Conservation (phyloP, 2,797 vertebrate species). For the Chromis chromis region DNA sequence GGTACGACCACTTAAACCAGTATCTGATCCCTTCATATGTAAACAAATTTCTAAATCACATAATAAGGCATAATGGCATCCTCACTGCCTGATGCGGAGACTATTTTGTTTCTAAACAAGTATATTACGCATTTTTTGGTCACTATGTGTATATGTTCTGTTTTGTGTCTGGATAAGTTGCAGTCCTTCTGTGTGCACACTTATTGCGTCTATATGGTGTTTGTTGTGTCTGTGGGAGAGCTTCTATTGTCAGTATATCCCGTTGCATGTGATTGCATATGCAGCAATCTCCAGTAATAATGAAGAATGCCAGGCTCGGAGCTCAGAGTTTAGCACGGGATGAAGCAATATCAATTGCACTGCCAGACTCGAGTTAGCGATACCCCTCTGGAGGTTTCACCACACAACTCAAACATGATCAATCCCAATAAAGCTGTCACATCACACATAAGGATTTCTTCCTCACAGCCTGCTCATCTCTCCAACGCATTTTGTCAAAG, state of each 20-base stretch:
- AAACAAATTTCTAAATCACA: slow-evolving; percentile 57
- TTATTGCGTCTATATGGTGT: slow-evolving; percentile 4
- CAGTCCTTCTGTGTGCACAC: not conserved
- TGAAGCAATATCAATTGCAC: slow-evolving; percentile 55
- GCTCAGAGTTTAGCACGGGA: slow-evolving; percentile 42
- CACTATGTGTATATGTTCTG: not conserved
- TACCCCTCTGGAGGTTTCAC: slow-evolving; percentile 70
- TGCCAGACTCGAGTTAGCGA: slow-evolving; percentile 70
- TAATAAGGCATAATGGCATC: slow-evolving; percentile 35
- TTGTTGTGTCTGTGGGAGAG: slow-evolving; percentile 30
- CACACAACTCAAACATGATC: slow-evolving; percentile 77
- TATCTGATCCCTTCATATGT: slow-evolving; percentile 45
- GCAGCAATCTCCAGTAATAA: slow-evolving; percentile 45
- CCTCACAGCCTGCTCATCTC: slow-evolving; percentile 53
- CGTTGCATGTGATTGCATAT: slow-evolving; percentile 42
- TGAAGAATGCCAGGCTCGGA: slow-evolving; percentile 47
- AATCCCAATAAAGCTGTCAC: slow-evolving; percentile 77
- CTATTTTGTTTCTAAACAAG: slow-evolving; percentile 35
- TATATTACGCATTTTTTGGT: slow-evolving; percentile 18
- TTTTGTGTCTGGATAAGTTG: slow-evolving; percentile 9
- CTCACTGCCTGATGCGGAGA: slow-evolving; percentile 11
- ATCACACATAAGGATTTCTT: slow-evolving; percentile 55
- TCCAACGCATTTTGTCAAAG: slow-evolving; percentile 55
- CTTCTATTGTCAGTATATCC: slow-evolving; percentile 39
- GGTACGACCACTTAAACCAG: slow-evolving; percentile 45